Evolutionary conservation across 2,797 vertebrate genomes (phyloP), one percentile per base, ranked within the genome.

Genomic region (Thripadectes ignobilis): DNA sequence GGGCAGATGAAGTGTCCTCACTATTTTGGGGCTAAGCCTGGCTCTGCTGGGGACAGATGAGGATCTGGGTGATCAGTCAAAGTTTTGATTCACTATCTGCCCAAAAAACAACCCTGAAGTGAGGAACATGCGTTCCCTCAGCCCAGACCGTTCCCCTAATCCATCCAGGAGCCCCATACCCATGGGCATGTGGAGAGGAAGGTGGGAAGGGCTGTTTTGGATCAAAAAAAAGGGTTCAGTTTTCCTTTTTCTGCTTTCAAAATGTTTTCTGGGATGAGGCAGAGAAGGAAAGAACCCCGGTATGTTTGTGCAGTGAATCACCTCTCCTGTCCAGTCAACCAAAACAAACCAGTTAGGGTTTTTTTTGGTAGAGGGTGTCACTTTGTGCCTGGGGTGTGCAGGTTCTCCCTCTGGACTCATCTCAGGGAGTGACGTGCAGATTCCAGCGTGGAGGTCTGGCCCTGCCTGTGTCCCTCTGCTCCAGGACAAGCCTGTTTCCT

Each of bases 181-280:
- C 1, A 0, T 10, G 32, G 14, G 17, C 10, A 19, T 1, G n/a
- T 0, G 0, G 59, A 22, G 7, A 43, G 9, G 12, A n/a, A 65
- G 65, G 49, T 1, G 3, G 38, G 34, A 69, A 68, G 14, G 18
- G 36, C 43, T 79, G 30, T 1, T 79, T 23, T 24, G 17, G 24
- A 67, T 20, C 0, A 32, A 68, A 61, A 59, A 59, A 57, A 30
- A 12, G 0, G 0, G 26, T 13, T 57, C 18, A 1, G 0, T 27
- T 73, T 65, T 49, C 43, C 19, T 71, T 78, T 61, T 11, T 10
- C 3, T 23, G 5, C n/a, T 46, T 88, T 75, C 62, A 49, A 88
- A 88, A 46, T 49, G 3, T 26, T 89, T 38, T n/a, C 23, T 3
- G 1, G 17, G 22, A 48, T 7, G 8, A 19, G 36, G 21, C 41